A percentile compares a stretch with the other conserved stretches of the same genome.
Evolutionary conservation across 2,888 invertebrate genomes (phyloP).

Genomic region (Macropis europaea): DNA sequence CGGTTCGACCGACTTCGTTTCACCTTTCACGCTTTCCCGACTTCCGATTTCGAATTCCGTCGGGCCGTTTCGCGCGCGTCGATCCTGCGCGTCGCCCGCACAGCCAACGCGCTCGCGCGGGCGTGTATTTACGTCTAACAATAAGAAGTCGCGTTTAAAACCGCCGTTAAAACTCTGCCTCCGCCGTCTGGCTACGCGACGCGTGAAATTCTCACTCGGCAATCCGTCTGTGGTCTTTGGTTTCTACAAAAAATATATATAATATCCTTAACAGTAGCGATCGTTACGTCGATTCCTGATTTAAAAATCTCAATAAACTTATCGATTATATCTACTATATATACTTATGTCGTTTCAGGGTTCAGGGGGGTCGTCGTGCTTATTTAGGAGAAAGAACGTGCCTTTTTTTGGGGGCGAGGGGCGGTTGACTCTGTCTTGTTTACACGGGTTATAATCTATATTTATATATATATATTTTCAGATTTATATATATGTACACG

Average conservation of each 20-base stretch:
- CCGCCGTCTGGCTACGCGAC: slow-evolving; percentile 61
- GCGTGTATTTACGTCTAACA: slow-evolving; percentile 49
- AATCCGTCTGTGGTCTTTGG: slow-evolving; percentile 76
- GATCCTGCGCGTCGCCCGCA: slow-evolving; percentile 55
- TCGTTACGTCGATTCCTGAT: slow-evolving; percentile 74
- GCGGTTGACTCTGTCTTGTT: slow-evolving; percentile 54
- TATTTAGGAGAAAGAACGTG: slow-evolving; percentile 51
- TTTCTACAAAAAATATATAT: slow-evolving; percentile 79
- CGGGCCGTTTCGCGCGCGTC: slow-evolving; percentile 32
- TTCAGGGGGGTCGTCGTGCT: slow-evolving; percentile 45
- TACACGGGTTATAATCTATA: slow-evolving; percentile 53
- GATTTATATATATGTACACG: slow-evolving; percentile 58
- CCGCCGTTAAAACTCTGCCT: slow-evolving; percentile 61
- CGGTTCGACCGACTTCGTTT: slow-evolving; percentile 12
- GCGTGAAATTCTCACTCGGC: slow-evolving; percentile 60
- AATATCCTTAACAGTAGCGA: slow-evolving; percentile 76
- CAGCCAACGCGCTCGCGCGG: too few species aligned
- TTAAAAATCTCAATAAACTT: slow-evolving; percentile 73
- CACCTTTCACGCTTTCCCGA: slow-evolving; percentile 57
- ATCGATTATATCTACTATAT: slow-evolving; percentile 59
- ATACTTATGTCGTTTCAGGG: slow-evolving; percentile 33
- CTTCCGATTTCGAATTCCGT: slow-evolving; percentile 19
- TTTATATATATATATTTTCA: slow-evolving; percentile 48
- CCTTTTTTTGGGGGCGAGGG: slow-evolving; percentile 41
- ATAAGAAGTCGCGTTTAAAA: slow-evolving; percentile 57